Base-by-base conservation (phyloP, 2,113 vertebrate species). In the Sterna hirundo region DNA sequence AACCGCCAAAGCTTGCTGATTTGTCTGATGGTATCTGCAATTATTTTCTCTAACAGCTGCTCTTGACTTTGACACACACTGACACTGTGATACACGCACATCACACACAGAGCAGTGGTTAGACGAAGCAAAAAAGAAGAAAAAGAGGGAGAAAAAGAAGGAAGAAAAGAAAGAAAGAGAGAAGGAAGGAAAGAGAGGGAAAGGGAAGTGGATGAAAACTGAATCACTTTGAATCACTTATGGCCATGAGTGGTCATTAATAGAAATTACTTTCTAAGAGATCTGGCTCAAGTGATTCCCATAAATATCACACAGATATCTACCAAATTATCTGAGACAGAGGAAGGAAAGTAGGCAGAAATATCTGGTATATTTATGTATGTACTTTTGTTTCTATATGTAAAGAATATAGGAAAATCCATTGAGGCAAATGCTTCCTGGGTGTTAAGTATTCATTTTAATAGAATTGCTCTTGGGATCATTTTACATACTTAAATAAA, bases 11-110 rank as follows among this genome's bases (percentile, higher is more conserved):
- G 91, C 90, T 96, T 82, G 34, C 82, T 83, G 89, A 93, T 96
- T 95, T 96, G 54, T 91, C 86, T 94, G 95, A 93, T 96, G 93
- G 71, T 85, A 88, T 96, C 92, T 88, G 86, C 87, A 97, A 95
- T 97, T 96, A 86, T 95, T 95, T 97, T 92, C 78, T 95, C 44
- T 86, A 94, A 89, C 74, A 83, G 74, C 74, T 95, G 82, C 82
- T 91, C 51, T 85, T 95, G 89, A 93, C 84, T 96, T 92, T 96
- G 84, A 95, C 86, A 83, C 71, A 77, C 70, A 62, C 30, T 96
- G 93, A 93, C 92, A 88, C 64, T 74, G 61, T 8, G 76, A 82
- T 87, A 77, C 32, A 91, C 29, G 78, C 69, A 65, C 21, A 79
- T 57, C 62, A 83, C 51, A 86, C 49, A 76, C 20, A 87, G 14